Percentiles rank a stretch among this genome's conserved stretches.
Evolutionary conservation across 1,140 invertebrate genomes (phyloP).

Genomic region (Diorhabda carinulata): DNA sequence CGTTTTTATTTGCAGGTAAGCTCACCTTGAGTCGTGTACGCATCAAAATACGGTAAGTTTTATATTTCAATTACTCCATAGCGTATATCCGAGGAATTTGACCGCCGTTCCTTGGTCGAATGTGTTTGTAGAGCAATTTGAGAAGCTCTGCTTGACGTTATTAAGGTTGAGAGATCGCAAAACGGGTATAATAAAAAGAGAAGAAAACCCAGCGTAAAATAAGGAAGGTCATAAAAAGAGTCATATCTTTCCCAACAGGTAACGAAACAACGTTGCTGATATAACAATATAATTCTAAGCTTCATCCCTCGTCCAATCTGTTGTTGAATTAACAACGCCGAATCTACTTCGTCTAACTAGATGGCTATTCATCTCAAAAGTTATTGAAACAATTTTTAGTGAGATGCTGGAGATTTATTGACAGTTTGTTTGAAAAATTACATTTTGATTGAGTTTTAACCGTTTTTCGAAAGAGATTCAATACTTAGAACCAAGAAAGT

Average conservation of each 20-base stretch:
- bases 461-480: conserved; percentile 14
- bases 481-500: not conserved
- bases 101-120: conserved; percentile 14
- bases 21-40: conserved; percentile 9
- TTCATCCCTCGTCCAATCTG: not conserved
- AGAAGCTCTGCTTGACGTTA: conserved; percentile 20
- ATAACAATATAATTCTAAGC: conserved; percentile 16
- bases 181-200: conserved; percentile 15
- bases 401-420: too few species aligned
- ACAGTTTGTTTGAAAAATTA: too few species aligned
- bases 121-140: conserved; percentile 19
- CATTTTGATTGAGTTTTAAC: too few species aligned
- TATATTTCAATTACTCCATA: conserved; percentile 21
- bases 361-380: not conserved
- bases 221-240: conserved; percentile 19
- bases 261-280: conserved; percentile 15
- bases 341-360: not conserved
- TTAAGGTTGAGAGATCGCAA: conserved; percentile 18
- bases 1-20: conserved; percentile 18
- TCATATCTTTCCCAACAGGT: conserved; percentile 21
- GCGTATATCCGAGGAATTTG: conserved; percentile 17
- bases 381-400: not conserved
- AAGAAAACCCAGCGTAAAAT: conserved; percentile 15
- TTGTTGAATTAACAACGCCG: not conserved
- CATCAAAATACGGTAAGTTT: conserved; percentile 20